Conservation (phyloP, 2,888 invertebrate species). For the Leptinotarsa juncta region DNA sequence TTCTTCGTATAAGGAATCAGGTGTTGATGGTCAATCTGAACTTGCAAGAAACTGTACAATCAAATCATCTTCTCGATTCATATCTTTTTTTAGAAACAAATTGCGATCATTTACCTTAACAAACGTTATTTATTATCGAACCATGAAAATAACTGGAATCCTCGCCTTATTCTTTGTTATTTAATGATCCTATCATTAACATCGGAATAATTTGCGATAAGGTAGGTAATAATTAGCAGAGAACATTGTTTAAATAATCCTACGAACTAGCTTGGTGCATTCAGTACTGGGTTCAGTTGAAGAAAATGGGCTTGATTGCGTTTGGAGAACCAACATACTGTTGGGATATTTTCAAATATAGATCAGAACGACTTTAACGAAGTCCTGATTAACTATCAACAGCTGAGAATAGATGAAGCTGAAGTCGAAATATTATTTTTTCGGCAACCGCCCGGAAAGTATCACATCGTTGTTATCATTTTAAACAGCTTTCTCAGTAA, state of each 20-base stretch:
- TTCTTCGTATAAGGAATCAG: no score
- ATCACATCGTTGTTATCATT: no score
- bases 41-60: not conserved
- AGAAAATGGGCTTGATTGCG: not conserved
- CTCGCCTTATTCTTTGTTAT: not conserved
- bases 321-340: no score
- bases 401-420: no score
- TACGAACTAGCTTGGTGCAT: not conserved
- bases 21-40: no score
- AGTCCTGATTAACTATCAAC: no score
- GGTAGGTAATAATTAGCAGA: not conserved
- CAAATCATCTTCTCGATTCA: not conserved
- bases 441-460: no score
- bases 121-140: constrained; percentile 9
- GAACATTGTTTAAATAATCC: not conserved
- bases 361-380: no score
- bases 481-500: no score
- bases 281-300: not conserved
- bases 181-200: not conserved
- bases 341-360: no score
- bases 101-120: constrained; percentile 12
- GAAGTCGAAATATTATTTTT: no score
- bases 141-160: not conserved
- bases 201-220: not conserved
- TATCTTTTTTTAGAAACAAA: not conserved